A percentile compares a stretch with the other conserved stretches of the same genome.
These are phyloP conservation scores for Callorhinus ursinus DNA, from an alignment of 2,113 vertebrate species.

Conservation along the genomic window DNA sequence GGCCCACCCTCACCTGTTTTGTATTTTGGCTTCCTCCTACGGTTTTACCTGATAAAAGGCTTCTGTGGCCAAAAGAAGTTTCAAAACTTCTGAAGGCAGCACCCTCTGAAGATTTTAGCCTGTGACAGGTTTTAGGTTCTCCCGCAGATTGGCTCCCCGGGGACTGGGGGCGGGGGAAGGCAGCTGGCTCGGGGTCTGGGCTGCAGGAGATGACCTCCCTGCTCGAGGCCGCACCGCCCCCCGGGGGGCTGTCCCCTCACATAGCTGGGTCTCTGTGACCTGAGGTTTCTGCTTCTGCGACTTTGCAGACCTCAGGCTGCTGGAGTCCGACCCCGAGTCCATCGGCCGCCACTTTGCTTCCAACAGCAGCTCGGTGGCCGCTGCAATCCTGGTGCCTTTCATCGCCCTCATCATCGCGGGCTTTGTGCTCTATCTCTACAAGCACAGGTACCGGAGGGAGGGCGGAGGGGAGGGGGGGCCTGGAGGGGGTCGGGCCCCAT, in stretches of 20 bases:
- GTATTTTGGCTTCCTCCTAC: not conserved
- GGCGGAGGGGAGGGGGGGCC: accelerated
- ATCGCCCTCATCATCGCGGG: slow-evolving; percentile 99
- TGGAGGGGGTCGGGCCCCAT: accelerated
- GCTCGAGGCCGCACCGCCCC: not conserved
- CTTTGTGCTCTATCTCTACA: slow-evolving; percentile 99
- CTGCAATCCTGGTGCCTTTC: slow-evolving; percentile 99
- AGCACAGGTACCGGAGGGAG: slow-evolving; percentile 92
- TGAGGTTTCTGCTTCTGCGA: not conserved
- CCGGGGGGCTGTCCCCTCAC: not conserved
- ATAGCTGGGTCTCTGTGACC: not conserved
- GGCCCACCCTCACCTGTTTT: not conserved
- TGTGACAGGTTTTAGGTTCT: not conserved
- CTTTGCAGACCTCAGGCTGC: slow-evolving; percentile 86
- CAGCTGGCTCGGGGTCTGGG: not conserved
- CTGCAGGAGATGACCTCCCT: not conserved
- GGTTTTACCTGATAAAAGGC: not conserved
- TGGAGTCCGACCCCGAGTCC: slow-evolving; percentile 90
- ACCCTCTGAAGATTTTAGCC: not conserved
- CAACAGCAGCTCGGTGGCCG: slow-evolving; percentile 99
- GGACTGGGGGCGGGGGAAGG: not conserved
- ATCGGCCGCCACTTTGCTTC: slow-evolving; percentile 95
- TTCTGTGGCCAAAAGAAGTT: not conserved
- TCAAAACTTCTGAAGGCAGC: not conserved
- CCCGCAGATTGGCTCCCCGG: not conserved